Evolutionary conservation across 2,797 vertebrate genomes (phyloP).

Genomic region (Momotus momota): DNA sequence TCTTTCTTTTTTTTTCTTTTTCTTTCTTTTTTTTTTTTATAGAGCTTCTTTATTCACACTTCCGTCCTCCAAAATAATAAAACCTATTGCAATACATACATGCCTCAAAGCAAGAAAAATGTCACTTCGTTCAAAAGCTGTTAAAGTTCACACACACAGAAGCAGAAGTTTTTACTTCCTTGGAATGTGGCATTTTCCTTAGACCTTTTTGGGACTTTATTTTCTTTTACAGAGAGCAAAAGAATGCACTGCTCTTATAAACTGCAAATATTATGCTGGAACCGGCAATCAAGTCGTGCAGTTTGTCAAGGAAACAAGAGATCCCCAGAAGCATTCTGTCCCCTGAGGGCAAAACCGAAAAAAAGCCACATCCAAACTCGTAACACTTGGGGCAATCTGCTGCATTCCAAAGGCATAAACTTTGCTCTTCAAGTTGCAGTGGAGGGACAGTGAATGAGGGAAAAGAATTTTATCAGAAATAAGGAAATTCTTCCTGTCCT

Average conservation of each 20-base stretch:
- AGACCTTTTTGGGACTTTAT: not conserved
- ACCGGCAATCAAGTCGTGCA: not conserved
- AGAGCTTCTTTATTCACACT: conserved; percentile 1
- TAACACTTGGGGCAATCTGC: not conserved
- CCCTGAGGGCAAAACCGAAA: not conserved
- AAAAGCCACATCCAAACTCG: not conserved
- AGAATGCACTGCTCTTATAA: conserved; percentile 19
- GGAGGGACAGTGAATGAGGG: not conserved
- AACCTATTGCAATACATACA: conserved; percentile 14
- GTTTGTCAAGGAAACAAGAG: conserved; percentile 34
- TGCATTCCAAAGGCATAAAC: conserved; percentile 42
- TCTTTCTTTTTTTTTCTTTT: not conserved
- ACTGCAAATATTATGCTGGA: conserved; percentile 6
- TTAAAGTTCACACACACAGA: not conserved
- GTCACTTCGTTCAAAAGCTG: conserved; percentile 28
- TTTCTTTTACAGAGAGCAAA: conserved; percentile 15
- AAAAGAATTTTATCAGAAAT: conserved; percentile 7
- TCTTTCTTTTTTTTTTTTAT: not conserved
- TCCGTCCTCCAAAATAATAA: conserved; percentile 33
- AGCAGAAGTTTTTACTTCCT: not conserved
- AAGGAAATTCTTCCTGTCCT: not conserved
- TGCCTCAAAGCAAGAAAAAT: conserved; percentile 50
- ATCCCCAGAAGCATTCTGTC: not conserved
- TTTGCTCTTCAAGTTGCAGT: conserved; percentile 4
- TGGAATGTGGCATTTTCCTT: not conserved